Conservation (phyloP, 2,888 invertebrate genomes). For the Herminia tarsipennalis region DNA sequence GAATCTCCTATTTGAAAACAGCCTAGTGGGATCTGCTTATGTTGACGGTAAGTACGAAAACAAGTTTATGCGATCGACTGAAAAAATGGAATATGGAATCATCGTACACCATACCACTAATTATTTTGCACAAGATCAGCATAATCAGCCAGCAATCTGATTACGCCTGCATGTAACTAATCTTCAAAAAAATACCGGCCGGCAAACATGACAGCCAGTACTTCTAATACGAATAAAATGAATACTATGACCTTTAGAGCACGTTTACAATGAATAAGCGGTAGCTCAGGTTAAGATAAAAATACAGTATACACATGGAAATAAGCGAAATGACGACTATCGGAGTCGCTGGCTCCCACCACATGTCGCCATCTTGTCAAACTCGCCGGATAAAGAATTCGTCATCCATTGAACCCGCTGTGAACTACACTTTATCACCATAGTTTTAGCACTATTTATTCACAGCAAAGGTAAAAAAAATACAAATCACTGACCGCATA, state of each 20-base stretch:
- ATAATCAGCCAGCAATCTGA: constrained; percentile 2
- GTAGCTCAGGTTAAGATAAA: too few relatives aligned
- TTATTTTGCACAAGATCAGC: too few relatives aligned
- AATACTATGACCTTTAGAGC: too few relatives aligned
- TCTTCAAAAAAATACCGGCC: constrained; percentile 40
- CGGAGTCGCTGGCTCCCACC: constrained; percentile 64
- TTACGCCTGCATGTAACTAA: not conserved
- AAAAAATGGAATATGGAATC: too few relatives aligned
- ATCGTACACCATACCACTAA: too few relatives aligned
- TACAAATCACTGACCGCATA: constrained; percentile 64
- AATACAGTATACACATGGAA: not conserved
- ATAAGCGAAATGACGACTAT: constrained; percentile 43
- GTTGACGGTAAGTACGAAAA: too few relatives aligned
- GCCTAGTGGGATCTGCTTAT: too few relatives aligned
- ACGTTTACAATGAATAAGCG: too few relatives aligned
- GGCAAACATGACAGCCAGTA: constrained; percentile 23
- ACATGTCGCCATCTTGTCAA: constrained; percentile 86
- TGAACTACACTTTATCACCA: constrained; percentile 52
- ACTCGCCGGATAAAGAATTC: constrained; percentile 75
- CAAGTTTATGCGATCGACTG: too few relatives aligned
- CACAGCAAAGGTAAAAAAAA: constrained; percentile 45
- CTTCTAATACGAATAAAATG: not conserved
- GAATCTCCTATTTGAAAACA: too few relatives aligned
- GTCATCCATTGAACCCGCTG: constrained; percentile 62
- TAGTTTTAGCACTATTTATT: constrained; percentile 39